These are phyloP conservation scores for Aleiodes leptofemur DNA, from an alignment of 2,888 invertebrate genomes.

Conservation along the genomic window DNA sequence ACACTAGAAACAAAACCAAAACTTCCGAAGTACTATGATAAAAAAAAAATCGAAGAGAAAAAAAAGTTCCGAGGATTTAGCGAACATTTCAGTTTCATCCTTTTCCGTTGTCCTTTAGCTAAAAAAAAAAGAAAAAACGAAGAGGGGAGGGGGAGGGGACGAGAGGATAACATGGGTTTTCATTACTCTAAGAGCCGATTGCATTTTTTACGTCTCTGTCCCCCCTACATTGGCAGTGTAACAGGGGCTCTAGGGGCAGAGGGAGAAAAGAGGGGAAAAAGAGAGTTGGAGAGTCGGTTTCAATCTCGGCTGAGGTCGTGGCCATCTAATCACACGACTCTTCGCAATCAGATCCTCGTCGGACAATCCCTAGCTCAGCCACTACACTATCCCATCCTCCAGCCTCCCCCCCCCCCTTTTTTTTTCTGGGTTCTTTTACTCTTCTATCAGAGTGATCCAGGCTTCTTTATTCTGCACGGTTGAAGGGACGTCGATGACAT, in stretches of 20 bases:
- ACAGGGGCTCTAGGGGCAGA: background rate
- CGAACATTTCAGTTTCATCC: constrained; percentile 34
- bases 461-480: constrained; percentile 41
- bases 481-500: constrained; percentile 44
- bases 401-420: constrained; percentile 12
- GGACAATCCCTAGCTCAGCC: constrained; percentile 52
- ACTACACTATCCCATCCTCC: constrained; percentile 17
- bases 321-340: constrained; percentile 72
- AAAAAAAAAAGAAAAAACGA: constrained; percentile 4
- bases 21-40: background rate
- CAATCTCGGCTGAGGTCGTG: constrained; percentile 69
- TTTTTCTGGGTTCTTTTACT: background rate
- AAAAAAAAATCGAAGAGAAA: constrained; percentile 2
- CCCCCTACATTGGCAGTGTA: constrained; percentile 22
- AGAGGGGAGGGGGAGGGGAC: background rate
- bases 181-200: constrained; percentile 75
- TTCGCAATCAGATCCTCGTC: constrained; percentile 68
- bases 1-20: background rate
- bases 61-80: constrained; percentile 3
- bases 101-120: constrained; percentile 19
- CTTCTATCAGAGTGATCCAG: constrained; percentile 24
- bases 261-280: background rate
- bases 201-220: constrained; percentile 73
- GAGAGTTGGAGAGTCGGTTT: constrained; percentile 58
- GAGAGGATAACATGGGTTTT: constrained; percentile 66